Evolutionary conservation across 1,140 invertebrate species (phyloP).

Genomic region (Rhizoglyphus robini): DNA sequence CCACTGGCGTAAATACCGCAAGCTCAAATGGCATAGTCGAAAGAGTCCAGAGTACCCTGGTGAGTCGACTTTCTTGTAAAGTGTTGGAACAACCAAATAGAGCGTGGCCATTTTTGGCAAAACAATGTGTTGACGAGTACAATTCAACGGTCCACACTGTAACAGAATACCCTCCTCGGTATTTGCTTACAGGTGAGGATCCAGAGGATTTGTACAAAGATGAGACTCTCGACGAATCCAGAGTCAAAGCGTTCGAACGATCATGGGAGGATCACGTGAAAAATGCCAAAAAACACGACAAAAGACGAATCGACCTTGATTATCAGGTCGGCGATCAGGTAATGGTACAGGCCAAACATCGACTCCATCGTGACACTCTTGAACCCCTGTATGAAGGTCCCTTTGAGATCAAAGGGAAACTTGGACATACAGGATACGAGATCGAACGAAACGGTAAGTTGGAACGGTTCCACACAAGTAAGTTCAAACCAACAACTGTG

Average conservation of each 20-base stretch:
- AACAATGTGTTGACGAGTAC: slow-evolving; percentile 1
- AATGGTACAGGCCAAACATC: neutral
- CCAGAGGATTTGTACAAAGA: neutral
- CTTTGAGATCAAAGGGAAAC: neutral
- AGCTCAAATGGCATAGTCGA: slow-evolving; percentile 14
- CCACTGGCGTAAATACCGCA: slow-evolving; percentile 4
- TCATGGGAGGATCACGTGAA: slow-evolving; percentile 15
- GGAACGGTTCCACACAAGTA: no score
- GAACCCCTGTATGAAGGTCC: neutral
- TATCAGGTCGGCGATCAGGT: no score
- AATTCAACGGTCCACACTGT: neutral
- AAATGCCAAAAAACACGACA: slow-evolving; percentile 24
- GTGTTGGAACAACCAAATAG: neutral
- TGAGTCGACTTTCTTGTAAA: slow-evolving; percentile 16
- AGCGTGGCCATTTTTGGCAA: slow-evolving; percentile 5
- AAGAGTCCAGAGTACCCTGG: slow-evolving; percentile 13
- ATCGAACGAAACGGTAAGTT: no score
- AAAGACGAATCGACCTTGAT: neutral
- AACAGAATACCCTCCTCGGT: neutral
- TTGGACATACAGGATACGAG: no score
- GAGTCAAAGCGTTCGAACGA: neutral
- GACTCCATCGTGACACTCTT: neutral
- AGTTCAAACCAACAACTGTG: no score
- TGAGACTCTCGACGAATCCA: neutral
- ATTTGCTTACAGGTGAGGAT: neutral